Base-by-base conservation (phyloP, 1,140 invertebrate genomes). In the Lordiphosa stackelbergi region DNA sequence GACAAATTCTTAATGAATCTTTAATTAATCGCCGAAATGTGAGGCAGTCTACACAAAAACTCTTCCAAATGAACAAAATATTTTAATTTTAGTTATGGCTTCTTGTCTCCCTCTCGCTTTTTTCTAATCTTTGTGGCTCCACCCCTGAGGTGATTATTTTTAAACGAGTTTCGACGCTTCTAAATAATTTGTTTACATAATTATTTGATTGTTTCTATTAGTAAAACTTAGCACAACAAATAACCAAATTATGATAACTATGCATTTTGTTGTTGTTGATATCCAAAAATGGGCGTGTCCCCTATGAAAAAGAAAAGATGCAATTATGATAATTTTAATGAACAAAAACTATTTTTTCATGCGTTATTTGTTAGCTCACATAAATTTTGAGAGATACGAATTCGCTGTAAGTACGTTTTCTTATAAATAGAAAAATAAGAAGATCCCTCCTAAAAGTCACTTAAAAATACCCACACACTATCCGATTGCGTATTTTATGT, bases 1-100 rank as follows among this genome's bases (percentile, higher is more conserved):
- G 72, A 81, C 78, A 84, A 77, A 83, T 83, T 83, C 72, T 56
- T 84, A 81, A 84, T 84, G 78, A 83, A 73, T 63, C 68, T 84
- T 84, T 81, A 81, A 81, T 81, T 84, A 81, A 81, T 81, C 64
- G 78, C 62, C 54, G 64, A 58, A 72, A 49, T 61, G 59, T 72
- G 64, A 72, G 58, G 46, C 59, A 63, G 45, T 46, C 49, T 53
- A 55, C 38, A 24, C 48, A 31, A 31, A 37, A 37, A n/a, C n/a
- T 60, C 42, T 54, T 31, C 46, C 35, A 35, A 9, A 38, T 51
- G 31, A 36, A 48, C 37, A 34, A 42, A 56, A 62, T 45, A 41
- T 79, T 79, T 60, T 66, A 79, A 81, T 68, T 71, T 51, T 54
- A 60, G 64, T 61, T 66, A 66, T 81, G 66, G 70, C 66, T 36